Conservation (phyloP, 2,797 vertebrate species). For the Columba guinea region DNA sequence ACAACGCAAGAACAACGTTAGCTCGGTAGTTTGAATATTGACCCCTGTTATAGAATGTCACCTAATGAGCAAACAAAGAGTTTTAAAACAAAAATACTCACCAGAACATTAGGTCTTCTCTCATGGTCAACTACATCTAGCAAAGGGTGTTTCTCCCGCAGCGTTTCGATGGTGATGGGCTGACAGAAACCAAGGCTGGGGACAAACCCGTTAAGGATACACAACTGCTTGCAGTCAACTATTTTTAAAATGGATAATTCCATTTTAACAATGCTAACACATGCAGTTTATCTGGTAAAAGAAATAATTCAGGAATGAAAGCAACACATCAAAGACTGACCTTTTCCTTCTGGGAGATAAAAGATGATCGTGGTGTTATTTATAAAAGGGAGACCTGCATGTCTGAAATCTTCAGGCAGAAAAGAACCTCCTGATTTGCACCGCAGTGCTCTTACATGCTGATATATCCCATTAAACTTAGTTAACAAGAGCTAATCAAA, state of each 20-base stretch:
- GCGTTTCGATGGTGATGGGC: slow-evolving; percentile 83
- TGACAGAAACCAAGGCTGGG: slow-evolving; percentile 87
- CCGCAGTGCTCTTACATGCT: not conserved
- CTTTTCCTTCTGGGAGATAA: not conserved
- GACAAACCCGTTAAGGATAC: slow-evolving; percentile 46
- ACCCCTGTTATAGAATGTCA: not conserved
- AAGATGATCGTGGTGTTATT: not conserved
- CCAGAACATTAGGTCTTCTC: slow-evolving; percentile 80
- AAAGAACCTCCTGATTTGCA: not conserved
- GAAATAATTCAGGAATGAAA: not conserved
- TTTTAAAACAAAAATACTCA: slow-evolving; percentile 52
- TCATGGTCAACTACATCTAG: slow-evolving; percentile 89
- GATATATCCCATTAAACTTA: not conserved
- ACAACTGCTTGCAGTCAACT: not conserved
- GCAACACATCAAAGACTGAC: not conserved
- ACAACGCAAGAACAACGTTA: not conserved
- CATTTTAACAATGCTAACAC: not conserved
- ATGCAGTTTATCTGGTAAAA: not conserved
- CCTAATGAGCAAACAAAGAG: not conserved
- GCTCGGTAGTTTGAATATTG: not conserved
- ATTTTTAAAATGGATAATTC: not conserved
- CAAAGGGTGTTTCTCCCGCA: slow-evolving; percentile 84
- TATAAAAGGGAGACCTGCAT: not conserved
- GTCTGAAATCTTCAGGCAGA: not conserved
- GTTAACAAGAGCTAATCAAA: not conserved